Percentiles rank a stretch among this genome's conserved stretches.
phyloP scores from a whole-genome alignment of 1,140 invertebrate species.

The Zelostemma sp. region DNA sequence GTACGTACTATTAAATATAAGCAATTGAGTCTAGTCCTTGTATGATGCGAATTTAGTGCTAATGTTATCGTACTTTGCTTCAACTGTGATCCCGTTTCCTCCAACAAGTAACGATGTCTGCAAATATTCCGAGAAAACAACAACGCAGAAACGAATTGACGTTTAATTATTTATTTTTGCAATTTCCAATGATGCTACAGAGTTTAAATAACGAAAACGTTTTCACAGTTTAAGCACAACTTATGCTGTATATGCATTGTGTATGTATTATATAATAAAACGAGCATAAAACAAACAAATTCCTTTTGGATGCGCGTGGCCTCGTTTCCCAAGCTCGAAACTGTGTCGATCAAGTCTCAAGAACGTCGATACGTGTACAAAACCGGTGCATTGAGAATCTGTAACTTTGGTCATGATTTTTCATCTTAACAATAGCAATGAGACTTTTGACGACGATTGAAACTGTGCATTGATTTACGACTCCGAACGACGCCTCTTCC shows the following conservation, averaged over 20 bases:
- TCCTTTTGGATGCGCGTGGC: slow-evolving; percentile 35
- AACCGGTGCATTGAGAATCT: background rate
- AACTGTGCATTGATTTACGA: no score
- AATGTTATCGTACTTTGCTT: slow-evolving; percentile 58
- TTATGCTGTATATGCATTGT: slow-evolving; percentile 67
- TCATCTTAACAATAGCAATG: no score
- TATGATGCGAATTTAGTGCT: slow-evolving; percentile 68
- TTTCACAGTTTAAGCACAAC: slow-evolving; percentile 61
- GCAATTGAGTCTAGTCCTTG: slow-evolving; percentile 71
- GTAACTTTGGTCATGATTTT: background rate
- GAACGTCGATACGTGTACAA: background rate
- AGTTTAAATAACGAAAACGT: slow-evolving; percentile 47
- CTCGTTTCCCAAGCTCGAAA: slow-evolving; percentile 17
- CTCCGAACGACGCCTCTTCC: background rate
- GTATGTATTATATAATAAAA: slow-evolving; percentile 46
- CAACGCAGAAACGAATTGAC: slow-evolving; percentile 19
- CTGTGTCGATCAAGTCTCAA: background rate
- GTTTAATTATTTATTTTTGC: background rate
- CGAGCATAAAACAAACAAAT: slow-evolving; percentile 39
- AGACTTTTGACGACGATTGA: no score
- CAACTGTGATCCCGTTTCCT: slow-evolving; percentile 62
- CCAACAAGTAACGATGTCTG: slow-evolving; percentile 46
- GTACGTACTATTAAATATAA: slow-evolving; percentile 66
- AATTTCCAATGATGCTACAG: slow-evolving; percentile 7
- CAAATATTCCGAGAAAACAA: slow-evolving; percentile 9